phyloP scores from a whole-genome alignment of 2,113 vertebrate genomes.

The Murina feae region DNA sequence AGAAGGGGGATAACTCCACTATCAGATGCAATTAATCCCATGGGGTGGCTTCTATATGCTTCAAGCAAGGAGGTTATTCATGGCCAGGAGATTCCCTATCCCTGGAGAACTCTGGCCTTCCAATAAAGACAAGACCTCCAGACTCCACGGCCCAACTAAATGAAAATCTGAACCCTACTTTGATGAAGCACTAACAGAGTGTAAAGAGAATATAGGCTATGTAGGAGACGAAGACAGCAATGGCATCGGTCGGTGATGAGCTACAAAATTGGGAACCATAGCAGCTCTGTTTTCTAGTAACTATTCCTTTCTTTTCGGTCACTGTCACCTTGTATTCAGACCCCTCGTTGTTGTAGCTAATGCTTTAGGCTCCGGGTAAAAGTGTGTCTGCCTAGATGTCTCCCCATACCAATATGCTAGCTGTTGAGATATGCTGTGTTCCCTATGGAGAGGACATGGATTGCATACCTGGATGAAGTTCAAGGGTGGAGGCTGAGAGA shows the following conservation, averaged over 20 bases:
- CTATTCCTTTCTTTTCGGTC: not conserved
- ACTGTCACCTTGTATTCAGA: not conserved
- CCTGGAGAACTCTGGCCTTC: not conserved
- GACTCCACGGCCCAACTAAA: not conserved
- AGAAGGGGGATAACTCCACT: accelerated
- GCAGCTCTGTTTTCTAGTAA: not conserved
- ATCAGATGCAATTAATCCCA: not conserved
- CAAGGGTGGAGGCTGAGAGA: not conserved
- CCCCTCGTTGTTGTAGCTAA: not conserved
- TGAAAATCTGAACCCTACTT: not conserved
- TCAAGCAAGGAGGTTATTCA: not conserved
- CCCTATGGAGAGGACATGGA: not conserved
- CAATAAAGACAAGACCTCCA: not conserved
- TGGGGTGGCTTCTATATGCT: accelerated
- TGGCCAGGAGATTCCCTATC: not conserved
- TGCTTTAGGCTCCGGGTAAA: not conserved
- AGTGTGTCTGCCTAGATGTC: not conserved
- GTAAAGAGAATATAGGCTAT: not conserved
- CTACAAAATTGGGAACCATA: accelerated
- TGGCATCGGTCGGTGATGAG: accelerated
- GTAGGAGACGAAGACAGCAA: not conserved
- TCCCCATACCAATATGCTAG: not conserved
- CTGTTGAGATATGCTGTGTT: not conserved
- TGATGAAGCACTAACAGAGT: not conserved
- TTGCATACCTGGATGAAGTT: not conserved